A percentile compares a stretch with the other conserved stretches of the same genome.
phyloP scores from a whole-genome alignment of 2,888 invertebrate genomes.

The Operophtera brumata region DNA sequence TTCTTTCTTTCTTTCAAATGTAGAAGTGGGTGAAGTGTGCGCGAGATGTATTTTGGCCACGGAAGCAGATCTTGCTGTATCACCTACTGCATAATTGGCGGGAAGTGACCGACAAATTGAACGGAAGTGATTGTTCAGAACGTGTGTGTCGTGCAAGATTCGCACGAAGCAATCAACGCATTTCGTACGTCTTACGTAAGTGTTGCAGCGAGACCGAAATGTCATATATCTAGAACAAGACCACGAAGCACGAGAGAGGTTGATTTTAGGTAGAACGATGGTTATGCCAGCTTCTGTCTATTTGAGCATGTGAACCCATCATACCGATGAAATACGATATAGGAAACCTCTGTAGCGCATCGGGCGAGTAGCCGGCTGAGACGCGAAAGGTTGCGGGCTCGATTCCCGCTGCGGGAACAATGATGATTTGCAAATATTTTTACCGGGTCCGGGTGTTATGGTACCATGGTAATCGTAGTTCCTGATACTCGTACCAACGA shows the following conservation, averaged over 20 bases:
- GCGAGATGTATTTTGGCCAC: slow-evolving; percentile 17
- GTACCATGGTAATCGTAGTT: no score
- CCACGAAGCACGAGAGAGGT: slow-evolving; percentile 26
- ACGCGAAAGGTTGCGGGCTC: no score
- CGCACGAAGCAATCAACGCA: slow-evolving; percentile 38
- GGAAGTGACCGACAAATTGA: slow-evolving; percentile 52
- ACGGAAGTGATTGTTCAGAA: slow-evolving; percentile 60
- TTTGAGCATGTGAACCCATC: not conserved
- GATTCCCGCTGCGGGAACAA: no score
- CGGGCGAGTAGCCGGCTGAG: no score
- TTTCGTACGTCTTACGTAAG: slow-evolving; percentile 48
- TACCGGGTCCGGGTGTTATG: no score
- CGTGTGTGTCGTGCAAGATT: slow-evolving; percentile 43
- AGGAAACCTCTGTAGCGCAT: no score
- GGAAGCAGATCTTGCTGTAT: slow-evolving; percentile 45
- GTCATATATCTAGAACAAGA: slow-evolving; percentile 47
- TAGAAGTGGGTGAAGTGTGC: not conserved
- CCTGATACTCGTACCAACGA: no score
- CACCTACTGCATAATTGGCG: slow-evolving; percentile 41
- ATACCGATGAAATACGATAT: no score
- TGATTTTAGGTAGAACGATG: not conserved
- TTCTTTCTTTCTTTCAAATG: no score
- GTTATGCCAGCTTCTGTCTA: not conserved
- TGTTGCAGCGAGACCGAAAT: slow-evolving; percentile 41
- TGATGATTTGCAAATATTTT: no score